Conservation (phyloP, 2,888 invertebrate genomes). For the Morpho achilles region DNA sequence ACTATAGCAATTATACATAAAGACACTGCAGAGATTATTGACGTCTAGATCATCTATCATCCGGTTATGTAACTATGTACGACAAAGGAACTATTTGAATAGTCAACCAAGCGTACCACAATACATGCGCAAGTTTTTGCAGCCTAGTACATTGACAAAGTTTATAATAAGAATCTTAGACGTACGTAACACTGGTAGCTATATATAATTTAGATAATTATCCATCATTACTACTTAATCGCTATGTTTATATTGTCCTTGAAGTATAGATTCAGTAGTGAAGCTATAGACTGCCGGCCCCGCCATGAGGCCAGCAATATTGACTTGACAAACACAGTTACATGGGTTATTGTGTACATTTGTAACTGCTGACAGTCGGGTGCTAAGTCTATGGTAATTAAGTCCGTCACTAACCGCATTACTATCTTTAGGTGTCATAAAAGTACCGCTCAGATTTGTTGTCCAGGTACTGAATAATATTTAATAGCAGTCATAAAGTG, state of each 20-base stretch:
- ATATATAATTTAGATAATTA: slow-evolving; percentile 19
- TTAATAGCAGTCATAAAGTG: slow-evolving; percentile 1
- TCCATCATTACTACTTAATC: slow-evolving; percentile 12
- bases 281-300: slow-evolving; percentile 42
- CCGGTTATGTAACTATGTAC: slow-evolving; percentile 48
- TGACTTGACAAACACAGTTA: slow-evolving; percentile 57
- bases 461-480: slow-evolving; percentile 8
- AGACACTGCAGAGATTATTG: slow-evolving; percentile 55
- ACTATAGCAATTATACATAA: slow-evolving; percentile 58
- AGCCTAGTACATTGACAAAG: slow-evolving; percentile 8
- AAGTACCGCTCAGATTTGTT: slow-evolving; percentile 13
- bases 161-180: slow-evolving; percentile 7
- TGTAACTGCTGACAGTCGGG: slow-evolving; percentile 47
- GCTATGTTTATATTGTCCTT: slow-evolving; percentile 4
- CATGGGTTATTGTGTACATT: slow-evolving; percentile 52
- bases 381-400: slow-evolving; percentile 46
- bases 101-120: slow-evolving; percentile 35
- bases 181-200: slow-evolving; percentile 15
- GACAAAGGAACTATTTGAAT: slow-evolving; percentile 48
- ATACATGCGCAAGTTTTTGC: slow-evolving; percentile 16
- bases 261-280: slow-evolving; percentile 25
- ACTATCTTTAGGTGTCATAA: slow-evolving; percentile 4
- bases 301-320: slow-evolving; percentile 59
- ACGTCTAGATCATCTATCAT: slow-evolving; percentile 59
- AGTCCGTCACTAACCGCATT: slow-evolving; percentile 35